Evolutionary conservation across 2,797 vertebrate genomes (phyloP).

Genomic region (Alauda arvensis): DNA sequence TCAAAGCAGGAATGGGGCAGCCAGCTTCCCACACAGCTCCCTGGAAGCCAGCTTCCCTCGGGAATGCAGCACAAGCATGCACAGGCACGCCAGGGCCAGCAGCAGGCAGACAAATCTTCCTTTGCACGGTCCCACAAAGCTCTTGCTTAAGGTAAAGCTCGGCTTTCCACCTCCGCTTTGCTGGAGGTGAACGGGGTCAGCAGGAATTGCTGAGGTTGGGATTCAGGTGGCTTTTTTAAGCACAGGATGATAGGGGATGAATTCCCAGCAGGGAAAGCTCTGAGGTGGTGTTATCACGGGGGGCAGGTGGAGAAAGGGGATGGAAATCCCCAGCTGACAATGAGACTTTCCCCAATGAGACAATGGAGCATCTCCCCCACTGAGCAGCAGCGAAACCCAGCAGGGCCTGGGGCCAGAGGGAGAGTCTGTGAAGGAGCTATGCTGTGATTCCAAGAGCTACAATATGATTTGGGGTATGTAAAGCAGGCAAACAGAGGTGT

Average conservation of each 20-base stretch:
- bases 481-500: neutral
- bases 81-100: neutral
- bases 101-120: neutral
- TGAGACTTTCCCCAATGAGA: neutral
- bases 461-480: accelerated
- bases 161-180: neutral
- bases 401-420: neutral
- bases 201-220: neutral
- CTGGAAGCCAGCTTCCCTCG: neutral
- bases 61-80: neutral
- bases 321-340: neutral
- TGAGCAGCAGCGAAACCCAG: neutral
- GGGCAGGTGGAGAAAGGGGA: neutral
- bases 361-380: neutral
- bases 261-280: neutral
- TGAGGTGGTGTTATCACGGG: neutral
- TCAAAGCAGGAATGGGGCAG: neutral
- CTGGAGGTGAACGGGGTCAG: neutral
- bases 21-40: neutral
- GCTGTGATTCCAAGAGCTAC: neutral
- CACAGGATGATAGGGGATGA: neutral
- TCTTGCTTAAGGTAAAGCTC: neutral
- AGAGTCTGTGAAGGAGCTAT: neutral
- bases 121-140: neutral
- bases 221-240: neutral